These are phyloP conservation scores for Petrosia ficiformis DNA, from an alignment of 37 sponge, comb jelly and placozoan species.

Conservation along the genomic window DNA sequence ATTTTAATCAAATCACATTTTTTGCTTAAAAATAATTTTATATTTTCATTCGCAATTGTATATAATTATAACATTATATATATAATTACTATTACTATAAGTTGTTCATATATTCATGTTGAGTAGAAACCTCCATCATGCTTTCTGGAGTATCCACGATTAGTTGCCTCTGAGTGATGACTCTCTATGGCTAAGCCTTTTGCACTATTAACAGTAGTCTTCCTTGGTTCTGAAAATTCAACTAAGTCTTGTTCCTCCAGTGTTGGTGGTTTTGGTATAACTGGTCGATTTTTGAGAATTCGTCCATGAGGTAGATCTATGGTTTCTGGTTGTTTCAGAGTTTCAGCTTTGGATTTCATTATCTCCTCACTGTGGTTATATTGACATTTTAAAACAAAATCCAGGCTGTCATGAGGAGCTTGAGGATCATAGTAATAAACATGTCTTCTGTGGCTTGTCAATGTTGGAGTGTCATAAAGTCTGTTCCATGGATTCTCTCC, in stretches of 20 bases:
- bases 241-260: slow-evolving; percentile 53
- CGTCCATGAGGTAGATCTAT: slow-evolving; percentile 62
- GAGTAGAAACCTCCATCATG: slow-evolving; percentile 97
- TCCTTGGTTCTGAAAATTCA: slow-evolving; percentile 27
- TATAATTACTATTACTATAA: no score
- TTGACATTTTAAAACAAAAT: slow-evolving; percentile 86
- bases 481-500: slow-evolving; percentile 70
- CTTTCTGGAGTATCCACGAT: slow-evolving; percentile 96
- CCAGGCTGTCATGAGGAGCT: slow-evolving; percentile 88
- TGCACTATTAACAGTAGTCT: slow-evolving; percentile 48
- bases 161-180: slow-evolving; percentile 92
- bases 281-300: slow-evolving; percentile 71
- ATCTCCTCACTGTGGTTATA: slow-evolving; percentile 92
- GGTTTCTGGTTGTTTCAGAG: slow-evolving; percentile 85
- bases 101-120: slow-evolving; percentile 39
- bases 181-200: slow-evolving; percentile 91
- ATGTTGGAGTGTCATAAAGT: slow-evolving; percentile 70
- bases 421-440: slow-evolving; percentile 79
- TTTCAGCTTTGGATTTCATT: slow-evolving; percentile 77
- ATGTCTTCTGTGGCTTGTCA: slow-evolving; percentile 71
- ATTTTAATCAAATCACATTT: no score
- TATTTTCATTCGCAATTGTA: no score
- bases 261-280: slow-evolving; percentile 26
- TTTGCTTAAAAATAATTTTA: no score
- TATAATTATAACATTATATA: no score